phyloP scores from a whole-genome alignment of 2,888 invertebrate species.

The Diarsia rubi region DNA sequence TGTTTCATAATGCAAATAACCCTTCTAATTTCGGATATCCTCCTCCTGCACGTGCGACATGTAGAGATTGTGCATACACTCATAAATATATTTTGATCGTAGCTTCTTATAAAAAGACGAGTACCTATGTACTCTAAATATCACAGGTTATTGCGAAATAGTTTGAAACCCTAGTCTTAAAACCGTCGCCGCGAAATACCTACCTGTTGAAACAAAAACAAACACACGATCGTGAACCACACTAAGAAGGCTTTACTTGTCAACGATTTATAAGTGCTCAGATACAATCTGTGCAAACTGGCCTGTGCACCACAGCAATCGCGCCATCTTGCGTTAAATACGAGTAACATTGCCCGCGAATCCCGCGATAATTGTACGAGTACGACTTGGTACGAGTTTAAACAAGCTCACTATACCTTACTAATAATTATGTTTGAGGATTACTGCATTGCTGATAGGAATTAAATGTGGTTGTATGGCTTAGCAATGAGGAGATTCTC shows the following conservation, averaged over 20 bases:
- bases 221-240: constrained; percentile 22
- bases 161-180: not conserved
- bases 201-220: constrained; percentile 4
- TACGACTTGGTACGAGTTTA: constrained; percentile 13
- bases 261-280: constrained; percentile 23
- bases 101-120: not conserved
- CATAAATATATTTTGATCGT: not conserved
- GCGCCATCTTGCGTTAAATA: constrained; percentile 51
- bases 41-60: not conserved
- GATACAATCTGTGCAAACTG: constrained; percentile 49
- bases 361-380: constrained; percentile 35
- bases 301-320: constrained; percentile 18
- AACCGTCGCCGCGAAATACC: not conserved
- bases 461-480: not conserved
- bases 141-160: not conserved
- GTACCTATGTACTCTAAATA: not conserved
- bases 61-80: not conserved
- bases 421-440: constrained; percentile 21
- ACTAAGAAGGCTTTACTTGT: constrained; percentile 19
- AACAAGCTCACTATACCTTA: constrained; percentile 25
- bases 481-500: not conserved
- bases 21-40: not conserved
- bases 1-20: not conserved
- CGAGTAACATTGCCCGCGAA: constrained; percentile 33
- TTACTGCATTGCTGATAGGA: not conserved